Evolutionary conservation across 2,888 invertebrate genomes (phyloP).

Genomic region (Capitulum mitella): DNA sequence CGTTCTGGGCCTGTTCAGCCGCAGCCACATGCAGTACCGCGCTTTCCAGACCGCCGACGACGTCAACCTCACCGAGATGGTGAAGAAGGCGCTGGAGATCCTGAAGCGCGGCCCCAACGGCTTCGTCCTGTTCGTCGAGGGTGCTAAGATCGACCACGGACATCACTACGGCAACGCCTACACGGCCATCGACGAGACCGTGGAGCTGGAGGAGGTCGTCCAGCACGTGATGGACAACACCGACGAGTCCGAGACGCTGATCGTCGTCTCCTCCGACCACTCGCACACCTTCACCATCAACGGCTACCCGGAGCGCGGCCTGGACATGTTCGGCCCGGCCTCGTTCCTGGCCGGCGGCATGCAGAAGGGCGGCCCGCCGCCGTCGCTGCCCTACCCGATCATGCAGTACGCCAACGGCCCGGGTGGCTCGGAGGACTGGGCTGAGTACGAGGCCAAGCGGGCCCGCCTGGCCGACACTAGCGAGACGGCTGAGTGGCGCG

Average conservation of each 20-base stretch:
- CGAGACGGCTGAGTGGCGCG: background rate
- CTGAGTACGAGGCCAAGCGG: background rate
- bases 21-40: conserved; percentile 18
- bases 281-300: conserved; percentile 15
- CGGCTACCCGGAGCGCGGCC: conserved; percentile 22
- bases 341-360: conserved; percentile 16
- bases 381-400: conserved; percentile 9
- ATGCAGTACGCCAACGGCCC: conserved; percentile 21
- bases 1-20: conserved; percentile 12
- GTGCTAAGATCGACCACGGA: conserved; percentile 56
- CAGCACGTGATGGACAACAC: conserved; percentile 9
- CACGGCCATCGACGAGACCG: conserved; percentile 51
- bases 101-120: conserved; percentile 1
- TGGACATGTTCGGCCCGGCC: conserved; percentile 15
- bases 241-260: conserved; percentile 3
- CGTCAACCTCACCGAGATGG: conserved; percentile 14
- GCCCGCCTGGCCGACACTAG: background rate
- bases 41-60: conserved; percentile 1
- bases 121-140: conserved; percentile 9
- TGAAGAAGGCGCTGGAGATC: conserved; percentile 22
- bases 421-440: background rate
- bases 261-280: conserved; percentile 6
- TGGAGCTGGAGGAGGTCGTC: conserved; percentile 20
- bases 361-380: background rate
- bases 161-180: conserved; percentile 74